phyloP scores from a whole-genome alignment of 1,140 invertebrate species.

The Glossosoma conforme region DNA sequence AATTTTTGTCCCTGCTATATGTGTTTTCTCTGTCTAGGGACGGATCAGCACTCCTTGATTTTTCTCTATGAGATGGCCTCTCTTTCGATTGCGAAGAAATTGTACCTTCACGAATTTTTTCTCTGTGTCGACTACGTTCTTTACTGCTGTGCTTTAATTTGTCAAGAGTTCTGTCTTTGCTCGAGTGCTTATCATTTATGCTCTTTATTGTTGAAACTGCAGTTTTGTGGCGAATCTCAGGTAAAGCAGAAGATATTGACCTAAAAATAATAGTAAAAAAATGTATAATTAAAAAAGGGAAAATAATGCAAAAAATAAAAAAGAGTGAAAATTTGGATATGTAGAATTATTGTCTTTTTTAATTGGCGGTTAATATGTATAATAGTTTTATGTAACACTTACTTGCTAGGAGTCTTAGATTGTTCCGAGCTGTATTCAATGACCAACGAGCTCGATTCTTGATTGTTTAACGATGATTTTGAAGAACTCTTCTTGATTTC shows the following conservation, averaged over 20 bases:
- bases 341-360: too few relatives aligned
- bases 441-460: too few relatives aligned
- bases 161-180: constrained; percentile 12
- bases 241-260: constrained; percentile 28
- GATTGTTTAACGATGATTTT: too few relatives aligned
- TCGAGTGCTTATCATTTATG: constrained; percentile 15
- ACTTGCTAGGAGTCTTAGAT: too few relatives aligned
- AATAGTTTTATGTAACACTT: too few relatives aligned
- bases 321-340: too few relatives aligned
- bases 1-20: constrained; percentile 14
- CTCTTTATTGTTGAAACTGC: constrained; percentile 43
- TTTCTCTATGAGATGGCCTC: constrained; percentile 13
- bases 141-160: constrained; percentile 13
- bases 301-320: too few relatives aligned
- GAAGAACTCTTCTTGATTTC: constrained; percentile 3
- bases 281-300: too few relatives aligned
- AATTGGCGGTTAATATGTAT: too few relatives aligned
- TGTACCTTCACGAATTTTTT: constrained; percentile 22
- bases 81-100: constrained; percentile 22
- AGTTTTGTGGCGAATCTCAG: constrained; percentile 44
- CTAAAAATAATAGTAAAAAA: too few relatives aligned
- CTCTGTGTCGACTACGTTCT: constrained; percentile 22
- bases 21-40: constrained; percentile 22
- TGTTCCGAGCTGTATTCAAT: too few relatives aligned
- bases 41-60: constrained; percentile 21